A percentile compares a stretch with the other conserved stretches of the same genome.
These are phyloP conservation scores for Pedetes capensis DNA, from an alignment of 2,113 vertebrate genomes.

Conservation along the genomic window DNA sequence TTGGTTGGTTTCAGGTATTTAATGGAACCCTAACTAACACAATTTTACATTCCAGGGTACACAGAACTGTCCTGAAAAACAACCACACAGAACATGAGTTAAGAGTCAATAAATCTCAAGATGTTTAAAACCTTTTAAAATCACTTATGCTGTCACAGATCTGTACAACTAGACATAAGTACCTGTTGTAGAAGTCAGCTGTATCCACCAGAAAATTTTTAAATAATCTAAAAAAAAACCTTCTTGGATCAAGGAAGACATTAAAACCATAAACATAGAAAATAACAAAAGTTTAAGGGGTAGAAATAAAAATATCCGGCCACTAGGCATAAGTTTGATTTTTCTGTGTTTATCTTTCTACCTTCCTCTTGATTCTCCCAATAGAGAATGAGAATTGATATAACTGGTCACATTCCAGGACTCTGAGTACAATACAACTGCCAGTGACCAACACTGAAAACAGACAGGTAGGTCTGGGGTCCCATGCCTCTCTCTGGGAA, in stretches of 20 bases:
- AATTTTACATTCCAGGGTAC: not conserved
- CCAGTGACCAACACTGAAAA: not conserved
- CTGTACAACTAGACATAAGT: not conserved
- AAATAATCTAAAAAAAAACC: not conserved
- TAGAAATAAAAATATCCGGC: not conserved
- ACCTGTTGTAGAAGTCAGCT: not conserved
- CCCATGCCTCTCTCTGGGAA: not conserved
- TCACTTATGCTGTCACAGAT: not conserved
- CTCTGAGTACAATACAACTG: not conserved
- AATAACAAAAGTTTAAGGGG: not conserved
- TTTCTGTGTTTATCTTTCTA: not conserved
- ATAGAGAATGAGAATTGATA: not conserved
- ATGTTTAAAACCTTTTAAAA: not conserved
- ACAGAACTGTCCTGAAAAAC: not conserved
- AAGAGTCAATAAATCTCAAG: not conserved
- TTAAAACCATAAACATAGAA: not conserved
- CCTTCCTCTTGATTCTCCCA: not conserved
- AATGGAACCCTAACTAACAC: too few species aligned
- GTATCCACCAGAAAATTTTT: not conserved
- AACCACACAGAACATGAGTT: not conserved
- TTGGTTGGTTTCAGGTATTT: not conserved
- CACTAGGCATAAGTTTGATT: not conserved
- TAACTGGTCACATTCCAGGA: not conserved
- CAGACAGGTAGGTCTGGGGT: not conserved
- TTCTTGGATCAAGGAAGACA: not conserved